Evolutionary conservation across 2,113 vertebrate species (phyloP).

Genomic region (Limanda limanda): DNA sequence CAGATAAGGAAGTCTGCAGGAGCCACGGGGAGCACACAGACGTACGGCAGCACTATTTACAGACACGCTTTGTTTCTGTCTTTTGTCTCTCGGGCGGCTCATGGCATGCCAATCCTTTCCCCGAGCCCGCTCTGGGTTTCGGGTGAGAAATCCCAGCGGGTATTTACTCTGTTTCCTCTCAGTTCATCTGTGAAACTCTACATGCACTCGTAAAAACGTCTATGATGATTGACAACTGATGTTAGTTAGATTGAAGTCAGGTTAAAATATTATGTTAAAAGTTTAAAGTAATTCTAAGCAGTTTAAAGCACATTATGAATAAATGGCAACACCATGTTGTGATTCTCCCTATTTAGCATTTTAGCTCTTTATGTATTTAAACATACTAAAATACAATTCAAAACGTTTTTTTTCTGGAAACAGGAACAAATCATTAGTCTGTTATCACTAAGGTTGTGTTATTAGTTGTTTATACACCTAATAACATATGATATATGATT

Average conservation of each 20-base stretch:
- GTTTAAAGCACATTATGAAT: too few species aligned
- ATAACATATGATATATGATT: too few species aligned
- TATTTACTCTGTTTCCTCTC: not conserved
- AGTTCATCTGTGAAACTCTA: not conserved
- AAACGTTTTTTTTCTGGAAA: too few species aligned
- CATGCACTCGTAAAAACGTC: not conserved
- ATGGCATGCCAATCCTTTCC: constrained; percentile 69
- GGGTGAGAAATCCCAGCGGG: constrained; percentile 25
- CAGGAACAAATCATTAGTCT: too few species aligned
- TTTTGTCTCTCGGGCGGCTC: constrained; percentile 55
- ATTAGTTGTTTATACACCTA: not conserved
- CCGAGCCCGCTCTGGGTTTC: constrained; percentile 18
- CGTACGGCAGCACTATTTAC: constrained; percentile 67
- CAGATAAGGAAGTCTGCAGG: constrained; percentile 75
- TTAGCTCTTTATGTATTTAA: too few species aligned
- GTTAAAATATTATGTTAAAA: too few species aligned
- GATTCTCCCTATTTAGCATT: too few species aligned
- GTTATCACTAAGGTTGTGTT: too few species aligned
- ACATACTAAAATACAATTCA: too few species aligned
- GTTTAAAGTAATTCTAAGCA: too few species aligned
- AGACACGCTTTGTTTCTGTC: constrained; percentile 69
- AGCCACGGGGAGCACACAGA: constrained; percentile 56
- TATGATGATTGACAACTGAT: not conserved
- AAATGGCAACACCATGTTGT: too few species aligned
- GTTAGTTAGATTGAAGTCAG: not conserved